Evolutionary conservation across 2,113 vertebrate genomes (phyloP).

Genomic region (Fregata magnificens): DNA sequence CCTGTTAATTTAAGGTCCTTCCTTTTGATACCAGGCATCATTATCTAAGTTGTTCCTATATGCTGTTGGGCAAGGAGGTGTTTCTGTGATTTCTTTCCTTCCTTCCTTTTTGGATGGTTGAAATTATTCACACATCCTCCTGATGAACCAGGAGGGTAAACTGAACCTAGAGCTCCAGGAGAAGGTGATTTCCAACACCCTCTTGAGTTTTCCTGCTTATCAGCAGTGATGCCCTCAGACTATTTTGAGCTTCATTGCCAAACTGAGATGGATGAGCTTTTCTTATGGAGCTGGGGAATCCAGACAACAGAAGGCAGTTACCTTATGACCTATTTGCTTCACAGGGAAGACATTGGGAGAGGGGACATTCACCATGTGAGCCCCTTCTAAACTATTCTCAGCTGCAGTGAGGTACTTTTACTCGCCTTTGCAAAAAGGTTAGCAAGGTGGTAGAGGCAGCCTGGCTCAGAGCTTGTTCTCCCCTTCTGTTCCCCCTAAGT

Average conservation of each 20-base stretch:
- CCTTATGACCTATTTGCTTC: background rate
- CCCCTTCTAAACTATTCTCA: background rate
- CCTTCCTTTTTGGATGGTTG: background rate
- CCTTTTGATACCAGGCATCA: background rate
- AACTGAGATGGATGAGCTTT: background rate
- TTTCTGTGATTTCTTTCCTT: background rate
- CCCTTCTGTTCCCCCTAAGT: accelerated
- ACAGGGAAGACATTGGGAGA: background rate
- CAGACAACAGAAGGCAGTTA: background rate
- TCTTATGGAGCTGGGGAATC: background rate
- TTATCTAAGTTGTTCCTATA: background rate
- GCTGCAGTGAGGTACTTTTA: background rate
- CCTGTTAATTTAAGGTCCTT: background rate
- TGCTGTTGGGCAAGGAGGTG: background rate
- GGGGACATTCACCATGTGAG: background rate
- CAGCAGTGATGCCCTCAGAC: background rate
- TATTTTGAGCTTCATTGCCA: background rate
- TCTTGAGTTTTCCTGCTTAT: background rate
- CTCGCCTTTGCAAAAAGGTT: background rate
- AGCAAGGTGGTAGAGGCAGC: background rate
- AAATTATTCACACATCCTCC: background rate
- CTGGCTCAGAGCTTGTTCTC: background rate
- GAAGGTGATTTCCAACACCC: background rate
- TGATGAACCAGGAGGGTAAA: background rate
- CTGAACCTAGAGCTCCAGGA: background rate